Percentiles rank a stretch among this genome's conserved stretches.
Conservation (phyloP, 1,140 invertebrate species). For the Drosophila persimilis region DNA sequence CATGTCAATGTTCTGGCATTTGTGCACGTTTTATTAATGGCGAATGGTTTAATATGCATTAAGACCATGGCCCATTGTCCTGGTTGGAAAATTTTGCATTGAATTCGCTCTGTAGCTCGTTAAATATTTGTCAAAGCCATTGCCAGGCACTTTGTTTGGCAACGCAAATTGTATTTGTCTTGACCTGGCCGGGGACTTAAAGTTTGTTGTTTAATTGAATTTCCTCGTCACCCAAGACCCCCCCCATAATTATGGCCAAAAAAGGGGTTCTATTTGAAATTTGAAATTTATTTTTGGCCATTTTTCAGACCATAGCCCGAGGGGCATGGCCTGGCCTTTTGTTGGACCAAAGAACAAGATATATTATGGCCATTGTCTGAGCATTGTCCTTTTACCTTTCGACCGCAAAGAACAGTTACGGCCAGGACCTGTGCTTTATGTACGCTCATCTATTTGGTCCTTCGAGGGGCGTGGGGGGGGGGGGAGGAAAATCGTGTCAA, state of each 20-base stretch:
- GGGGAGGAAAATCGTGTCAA: conserved; percentile 44
- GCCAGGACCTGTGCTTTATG: conserved; percentile 48
- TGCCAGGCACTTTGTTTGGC: conserved; percentile 50
- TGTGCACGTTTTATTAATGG: conserved; percentile 70
- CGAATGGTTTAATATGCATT: conserved; percentile 58
- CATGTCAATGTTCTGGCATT: conserved; percentile 49
- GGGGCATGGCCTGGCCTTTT: conserved; percentile 35
- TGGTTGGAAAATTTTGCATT: conserved; percentile 46
- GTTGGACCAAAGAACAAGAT: conserved; percentile 41
- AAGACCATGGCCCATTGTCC: conserved; percentile 50
- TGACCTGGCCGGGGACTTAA: conserved; percentile 28
- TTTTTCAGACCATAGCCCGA: conserved; percentile 33
- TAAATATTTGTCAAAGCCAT: conserved; percentile 54
- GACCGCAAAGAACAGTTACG: conserved; percentile 25
- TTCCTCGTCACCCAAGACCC: conserved; percentile 11
- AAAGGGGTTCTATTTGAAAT: conserved; percentile 61
- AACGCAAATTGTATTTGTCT: conserved; percentile 49
- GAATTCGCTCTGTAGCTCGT: conserved; percentile 25
- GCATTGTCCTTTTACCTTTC: conserved; percentile 52
- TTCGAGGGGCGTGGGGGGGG: neutral
- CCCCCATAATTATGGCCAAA: conserved; percentile 33
- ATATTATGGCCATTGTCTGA: conserved; percentile 60
- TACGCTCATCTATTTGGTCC: conserved; percentile 54
- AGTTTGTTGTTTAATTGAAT: conserved; percentile 52
- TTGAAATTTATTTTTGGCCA: conserved; percentile 54